Conservation (phyloP, 2,113 vertebrate genomes). For the Urocitellus parryii region DNA sequence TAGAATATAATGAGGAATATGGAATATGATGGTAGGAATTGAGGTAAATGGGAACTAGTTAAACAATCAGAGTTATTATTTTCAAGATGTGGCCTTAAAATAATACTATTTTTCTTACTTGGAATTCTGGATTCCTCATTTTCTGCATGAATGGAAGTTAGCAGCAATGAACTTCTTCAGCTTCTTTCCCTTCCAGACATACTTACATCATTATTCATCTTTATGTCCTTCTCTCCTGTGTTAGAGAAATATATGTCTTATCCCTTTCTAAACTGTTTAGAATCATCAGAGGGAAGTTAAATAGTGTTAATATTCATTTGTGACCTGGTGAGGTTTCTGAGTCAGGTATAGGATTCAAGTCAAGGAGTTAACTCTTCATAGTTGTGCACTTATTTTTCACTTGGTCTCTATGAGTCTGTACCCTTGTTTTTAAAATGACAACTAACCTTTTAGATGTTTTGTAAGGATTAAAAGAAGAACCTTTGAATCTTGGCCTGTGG, state of each 20-base stretch:
- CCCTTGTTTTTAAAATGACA: conserved; percentile 35
- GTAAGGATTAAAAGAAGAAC: conserved; percentile 52
- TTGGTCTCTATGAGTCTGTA: conserved; percentile 31
- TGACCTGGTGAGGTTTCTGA: background rate
- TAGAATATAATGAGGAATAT: conserved; percentile 41
- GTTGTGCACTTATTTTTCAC: conserved; percentile 18
- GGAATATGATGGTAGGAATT: background rate
- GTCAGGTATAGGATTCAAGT: conserved; percentile 20
- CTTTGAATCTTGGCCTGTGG: background rate
- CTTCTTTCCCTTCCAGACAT: conserved; percentile 54
- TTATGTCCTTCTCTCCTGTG: conserved; percentile 32
- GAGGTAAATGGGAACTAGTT: conserved; percentile 41
- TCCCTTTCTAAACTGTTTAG: conserved; percentile 55
- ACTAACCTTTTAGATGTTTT: background rate
- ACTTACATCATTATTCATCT: background rate
- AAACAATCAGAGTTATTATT: conserved; percentile 22
- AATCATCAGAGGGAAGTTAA: conserved; percentile 35
- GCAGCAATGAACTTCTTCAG: conserved; percentile 43
- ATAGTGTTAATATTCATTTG: background rate
- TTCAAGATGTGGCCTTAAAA: conserved; percentile 60
- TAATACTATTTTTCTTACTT: conserved; percentile 36
- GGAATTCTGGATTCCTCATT: conserved; percentile 42
- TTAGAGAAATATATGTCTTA: conserved; percentile 52
- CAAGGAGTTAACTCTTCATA: conserved; percentile 31
- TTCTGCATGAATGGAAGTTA: conserved; percentile 43